Evolutionary conservation across 2,113 vertebrate genomes (phyloP), one percentile per base, ranked within the genome.

Genomic region (Daboia siamensis): DNA sequence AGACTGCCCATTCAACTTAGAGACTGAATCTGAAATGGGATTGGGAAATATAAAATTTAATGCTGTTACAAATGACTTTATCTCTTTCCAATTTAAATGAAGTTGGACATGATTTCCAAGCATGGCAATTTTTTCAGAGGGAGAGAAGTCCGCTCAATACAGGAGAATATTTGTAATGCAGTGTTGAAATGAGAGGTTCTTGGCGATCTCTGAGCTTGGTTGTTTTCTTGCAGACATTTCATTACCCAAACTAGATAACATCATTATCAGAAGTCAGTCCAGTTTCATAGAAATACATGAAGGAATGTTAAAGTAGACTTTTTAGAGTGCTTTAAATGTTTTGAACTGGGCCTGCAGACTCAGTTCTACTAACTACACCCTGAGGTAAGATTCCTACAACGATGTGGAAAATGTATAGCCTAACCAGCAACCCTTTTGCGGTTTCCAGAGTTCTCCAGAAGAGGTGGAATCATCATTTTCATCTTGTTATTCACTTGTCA

Each of bases 401-500:
- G 13, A 55, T 15, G 54, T 55, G 54, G 54, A 55, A 55, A 55
- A 55, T 55, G 3, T 55, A 55, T 55, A 55, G 54, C 54, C 15
- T 55, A 55, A 55, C 15, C 3, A 55, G 69, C 33, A 80, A 74
- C 69, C n/a, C 6, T 39, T 80, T 21, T 80, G 33, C 39, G n/a
- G 1, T 39, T 74, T 33, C 64, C 64, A 33, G 13, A 74, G 64
- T 74, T 74, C n/a, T 5, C n/a, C 64, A 17, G 12, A 74, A 74
- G 33, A 74, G 13, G 13, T 74, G 64, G 13, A 13, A 33, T 33
- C 64, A 33, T 33, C n/a, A 15, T 69, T n/a, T 69, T 69, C 5
- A 69, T 64, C 59, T 64, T 10, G 64, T 91, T 89, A 88, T 80
- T 91, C 52, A 88, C 12, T 20, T 74, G 89, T 39, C 89, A 93